A percentile compares a stretch with the other conserved stretches of the same genome.
Evolutionary conservation across 2,888 invertebrate species (phyloP).

Genomic region (Nezara viridula): DNA sequence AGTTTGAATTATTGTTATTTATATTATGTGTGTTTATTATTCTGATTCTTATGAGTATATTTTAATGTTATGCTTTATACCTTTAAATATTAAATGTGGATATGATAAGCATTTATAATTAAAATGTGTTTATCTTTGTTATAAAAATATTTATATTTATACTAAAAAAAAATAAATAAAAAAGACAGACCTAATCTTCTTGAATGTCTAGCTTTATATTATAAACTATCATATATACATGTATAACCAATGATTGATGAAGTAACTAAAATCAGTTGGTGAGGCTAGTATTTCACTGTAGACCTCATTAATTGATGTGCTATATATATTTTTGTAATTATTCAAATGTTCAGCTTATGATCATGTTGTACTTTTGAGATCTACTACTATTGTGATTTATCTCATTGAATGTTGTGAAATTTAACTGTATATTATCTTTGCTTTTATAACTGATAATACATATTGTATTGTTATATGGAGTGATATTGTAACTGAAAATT

Average conservation of each 20-base stretch:
- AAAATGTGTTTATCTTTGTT: conserved; percentile 30
- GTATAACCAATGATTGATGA: conserved; percentile 14
- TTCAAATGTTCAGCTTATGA: conserved; percentile 17
- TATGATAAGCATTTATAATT: conserved; percentile 38
- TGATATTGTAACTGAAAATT: conserved; percentile 31
- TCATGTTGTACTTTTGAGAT: neutral
- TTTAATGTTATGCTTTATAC: neutral
- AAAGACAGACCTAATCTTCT: neutral
- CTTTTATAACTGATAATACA: neutral
- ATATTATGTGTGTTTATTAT: neutral
- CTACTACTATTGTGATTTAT: conserved; percentile 19
- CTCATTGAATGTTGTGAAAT: conserved; percentile 24
- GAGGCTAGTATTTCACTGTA: neutral
- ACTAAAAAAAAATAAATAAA: neutral
- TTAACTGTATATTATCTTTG: neutral
- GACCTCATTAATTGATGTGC: conserved; percentile 6
- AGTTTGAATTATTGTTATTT: neutral
- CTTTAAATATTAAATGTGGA: neutral
- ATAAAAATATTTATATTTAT: conserved; percentile 41
- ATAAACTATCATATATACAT: neutral
- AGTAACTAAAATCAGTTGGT: neutral
- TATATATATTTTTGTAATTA: conserved; percentile 39
- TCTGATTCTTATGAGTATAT: neutral
- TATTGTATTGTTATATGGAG: conserved; percentile 24
- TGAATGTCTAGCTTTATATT: conserved; percentile 1